These are phyloP conservation scores for Petaurus breviceps DNA, from an alignment of 2,113 vertebrate species.

Conservation along the genomic window DNA sequence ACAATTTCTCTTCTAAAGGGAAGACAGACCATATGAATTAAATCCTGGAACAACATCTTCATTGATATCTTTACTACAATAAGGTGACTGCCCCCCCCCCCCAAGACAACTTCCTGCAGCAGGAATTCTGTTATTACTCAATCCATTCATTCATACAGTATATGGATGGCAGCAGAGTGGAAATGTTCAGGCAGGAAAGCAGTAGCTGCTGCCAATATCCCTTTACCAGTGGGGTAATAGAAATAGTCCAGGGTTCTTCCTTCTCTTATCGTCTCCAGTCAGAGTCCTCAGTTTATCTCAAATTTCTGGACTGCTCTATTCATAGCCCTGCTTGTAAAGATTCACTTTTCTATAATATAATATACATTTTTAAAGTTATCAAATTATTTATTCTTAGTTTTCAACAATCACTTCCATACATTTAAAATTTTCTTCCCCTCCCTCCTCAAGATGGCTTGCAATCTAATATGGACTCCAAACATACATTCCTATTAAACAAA, in stretches of 20 bases:
- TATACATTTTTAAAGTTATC: neutral
- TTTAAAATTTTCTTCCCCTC: no score
- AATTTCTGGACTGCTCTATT: neutral
- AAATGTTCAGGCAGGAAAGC: no score
- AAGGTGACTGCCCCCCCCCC: neutral
- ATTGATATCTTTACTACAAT: neutral
- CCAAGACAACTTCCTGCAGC: neutral
- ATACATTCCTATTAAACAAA: no score
- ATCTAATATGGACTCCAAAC: no score
- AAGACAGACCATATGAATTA: neutral
- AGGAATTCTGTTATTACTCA: neutral
- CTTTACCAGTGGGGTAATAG: neutral
- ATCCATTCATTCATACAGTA: neutral
- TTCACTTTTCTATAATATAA: neutral
- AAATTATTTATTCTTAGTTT: no score
- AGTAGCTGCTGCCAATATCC: neutral
- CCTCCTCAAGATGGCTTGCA: no score
- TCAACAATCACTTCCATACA: no score
- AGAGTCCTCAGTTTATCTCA: neutral
- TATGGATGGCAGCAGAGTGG: neutral
- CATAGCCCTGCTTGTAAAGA: neutral
- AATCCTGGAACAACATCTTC: neutral
- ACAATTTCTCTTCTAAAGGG: neutral
- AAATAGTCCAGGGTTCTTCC: neutral
- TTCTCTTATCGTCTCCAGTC: neutral